Evolutionary conservation across 2,888 invertebrate genomes (phyloP), one percentile per base, ranked within the genome.

Genomic region (Agrilus mali): DNA sequence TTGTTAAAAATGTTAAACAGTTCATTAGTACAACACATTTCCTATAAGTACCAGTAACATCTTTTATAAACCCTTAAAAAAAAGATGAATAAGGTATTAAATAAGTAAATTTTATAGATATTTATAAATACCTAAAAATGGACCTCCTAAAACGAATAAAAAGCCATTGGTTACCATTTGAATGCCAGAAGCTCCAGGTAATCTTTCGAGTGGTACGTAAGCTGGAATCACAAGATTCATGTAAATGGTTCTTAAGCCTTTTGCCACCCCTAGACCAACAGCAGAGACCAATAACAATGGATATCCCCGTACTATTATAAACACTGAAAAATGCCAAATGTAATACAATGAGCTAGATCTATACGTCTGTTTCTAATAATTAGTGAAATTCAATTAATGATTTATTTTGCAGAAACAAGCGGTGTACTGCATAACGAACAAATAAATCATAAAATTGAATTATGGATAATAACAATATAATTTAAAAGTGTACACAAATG

Each of bases 91-190:
- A 20, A 5, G 20, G 20, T 22, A n/a, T 22, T 27, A 22, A 27
- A n/a, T 3, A 27, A n/a, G 4, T 20, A n/a, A n/a, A n/a, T n/a
- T n/a, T n/a, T n/a, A n/a, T n/a, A n/a, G n/a, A n/a, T n/a, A n/a
- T n/a, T n/a, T n/a, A n/a, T n/a, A n/a, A n/a, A n/a, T n/a, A n/a
- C 82, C 81, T 56, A 81, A 63, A 40, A 78, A 47, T 38, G 80
- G 75, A 55, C 81, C 80, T 47, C 77, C 71, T 2, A 67, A 63
- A 40, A 78, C 63, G 35, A 79, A 71, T 37, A 77, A 68, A 33
- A 78, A 59, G 15, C 82, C 82, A 59, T 81, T 82, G 44, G 73
- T 69, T 47, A 82, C 71, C 74, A 79, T 80, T 58, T 82, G 82
- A 37, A 83, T 75, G 4, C 81, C 80, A 6, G 77, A 74, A 2